Evolutionary conservation across 2,888 invertebrate genomes (phyloP).

Genomic region (Nemurella pictetii): DNA sequence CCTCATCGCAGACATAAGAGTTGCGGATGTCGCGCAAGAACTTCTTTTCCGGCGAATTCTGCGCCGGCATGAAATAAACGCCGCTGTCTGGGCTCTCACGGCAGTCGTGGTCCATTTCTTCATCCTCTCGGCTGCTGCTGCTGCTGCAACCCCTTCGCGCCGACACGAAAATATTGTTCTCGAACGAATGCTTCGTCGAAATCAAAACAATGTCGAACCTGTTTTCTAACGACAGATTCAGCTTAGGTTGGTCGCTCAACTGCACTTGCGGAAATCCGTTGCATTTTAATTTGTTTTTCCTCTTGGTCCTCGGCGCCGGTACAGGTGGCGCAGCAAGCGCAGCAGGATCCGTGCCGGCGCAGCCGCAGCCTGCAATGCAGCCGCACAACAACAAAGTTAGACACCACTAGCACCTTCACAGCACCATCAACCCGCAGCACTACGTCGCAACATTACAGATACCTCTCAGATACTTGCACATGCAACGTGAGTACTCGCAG

Average conservation of each 20-base stretch:
- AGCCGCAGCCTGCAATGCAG: background rate
- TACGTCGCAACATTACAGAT: too few species aligned
- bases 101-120: background rate
- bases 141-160: background rate
- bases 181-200: background rate
- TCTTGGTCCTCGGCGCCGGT: conserved; percentile 34
- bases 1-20: background rate
- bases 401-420: background rate
- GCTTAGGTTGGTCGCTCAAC: background rate
- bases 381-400: background rate
- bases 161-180: background rate
- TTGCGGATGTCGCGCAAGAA: background rate
- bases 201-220: background rate
- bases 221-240: background rate
- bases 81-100: background rate
- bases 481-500: background rate
- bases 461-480: background rate
- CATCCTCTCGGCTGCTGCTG: background rate
- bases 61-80: background rate
- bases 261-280: background rate
- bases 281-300: conserved; percentile 19
- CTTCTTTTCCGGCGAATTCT: background rate
- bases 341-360: background rate
- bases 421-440: too few species aligned
- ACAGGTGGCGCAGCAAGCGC: background rate